phyloP scores from a whole-genome alignment of 2,113 vertebrate genomes.

The Limnothrissa miodon region DNA sequence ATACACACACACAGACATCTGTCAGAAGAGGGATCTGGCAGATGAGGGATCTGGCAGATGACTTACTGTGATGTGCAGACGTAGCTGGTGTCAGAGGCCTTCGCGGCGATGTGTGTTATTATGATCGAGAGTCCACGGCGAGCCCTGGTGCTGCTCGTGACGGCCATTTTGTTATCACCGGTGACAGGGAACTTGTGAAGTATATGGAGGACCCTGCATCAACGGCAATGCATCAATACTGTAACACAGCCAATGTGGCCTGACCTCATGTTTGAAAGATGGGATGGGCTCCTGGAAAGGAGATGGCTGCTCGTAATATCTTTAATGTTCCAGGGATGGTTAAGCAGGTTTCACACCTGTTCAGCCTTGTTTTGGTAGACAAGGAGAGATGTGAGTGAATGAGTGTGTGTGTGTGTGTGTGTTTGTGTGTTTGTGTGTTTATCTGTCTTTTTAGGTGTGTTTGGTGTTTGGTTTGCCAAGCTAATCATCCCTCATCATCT shows the following conservation, averaged over 20 bases:
- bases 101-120: background rate
- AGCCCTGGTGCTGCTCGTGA: background rate
- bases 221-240: conserved; percentile 6
- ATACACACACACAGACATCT: background rate
- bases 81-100: background rate
- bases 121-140: background rate
- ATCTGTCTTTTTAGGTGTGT: background rate
- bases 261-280: conserved; percentile 2
- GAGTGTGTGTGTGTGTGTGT: too few species aligned
- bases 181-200: background rate
- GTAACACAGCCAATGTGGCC: background rate
- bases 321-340: background rate
- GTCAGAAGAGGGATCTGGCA: background rate
- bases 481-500: background rate
- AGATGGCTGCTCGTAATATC: background rate
- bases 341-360: background rate
- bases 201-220: background rate
- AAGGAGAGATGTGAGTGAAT: background rate
- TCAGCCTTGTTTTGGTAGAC: background rate
- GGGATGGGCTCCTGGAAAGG: background rate
- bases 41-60: background rate
- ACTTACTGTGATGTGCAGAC: background rate
- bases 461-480: background rate
- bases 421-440: background rate
- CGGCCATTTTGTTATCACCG: background rate